Percentiles rank a stretch among this genome's conserved stretches.
Conservation (phyloP, 1,140 invertebrate genomes). For the Saccostrea echinata region DNA sequence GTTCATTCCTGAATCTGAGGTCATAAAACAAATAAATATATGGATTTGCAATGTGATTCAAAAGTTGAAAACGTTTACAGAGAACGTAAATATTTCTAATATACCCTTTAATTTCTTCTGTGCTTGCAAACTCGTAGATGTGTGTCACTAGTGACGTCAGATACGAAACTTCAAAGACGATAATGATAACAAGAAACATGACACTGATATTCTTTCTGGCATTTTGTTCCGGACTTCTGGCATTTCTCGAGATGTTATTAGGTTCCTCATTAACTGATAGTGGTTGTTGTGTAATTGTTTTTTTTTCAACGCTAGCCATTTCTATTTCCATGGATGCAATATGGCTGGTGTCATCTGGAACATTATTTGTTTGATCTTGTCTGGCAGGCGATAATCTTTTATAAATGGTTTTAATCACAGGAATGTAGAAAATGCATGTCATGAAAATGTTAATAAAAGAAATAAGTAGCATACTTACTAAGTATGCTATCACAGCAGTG, state of each 20-base stretch:
- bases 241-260: not conserved
- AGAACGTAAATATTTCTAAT: not conserved
- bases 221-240: not conserved
- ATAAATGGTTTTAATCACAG: not conserved
- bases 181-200: constrained; percentile 5
- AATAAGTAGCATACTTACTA: not conserved
- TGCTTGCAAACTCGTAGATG: not conserved
- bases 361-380: not conserved
- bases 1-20: not conserved
- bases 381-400: not conserved
- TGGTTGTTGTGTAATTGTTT: not conserved
- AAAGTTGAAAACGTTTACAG: not conserved
- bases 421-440: not conserved
- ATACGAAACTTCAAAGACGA: constrained; percentile 14
- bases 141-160: constrained; percentile 1
- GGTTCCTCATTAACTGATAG: not conserved
- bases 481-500: not conserved
- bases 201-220: not conserved
- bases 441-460: constrained; percentile 2
- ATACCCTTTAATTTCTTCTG: not conserved
- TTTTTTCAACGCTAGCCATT: not conserved
- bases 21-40: constrained; percentile 13
- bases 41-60: not conserved
- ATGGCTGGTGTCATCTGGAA: not conserved
- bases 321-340: not conserved